Evolutionary conservation across 2,797 vertebrate genomes (phyloP), one percentile per base, ranked within the genome.

Genomic region (Alectoris magna): DNA sequence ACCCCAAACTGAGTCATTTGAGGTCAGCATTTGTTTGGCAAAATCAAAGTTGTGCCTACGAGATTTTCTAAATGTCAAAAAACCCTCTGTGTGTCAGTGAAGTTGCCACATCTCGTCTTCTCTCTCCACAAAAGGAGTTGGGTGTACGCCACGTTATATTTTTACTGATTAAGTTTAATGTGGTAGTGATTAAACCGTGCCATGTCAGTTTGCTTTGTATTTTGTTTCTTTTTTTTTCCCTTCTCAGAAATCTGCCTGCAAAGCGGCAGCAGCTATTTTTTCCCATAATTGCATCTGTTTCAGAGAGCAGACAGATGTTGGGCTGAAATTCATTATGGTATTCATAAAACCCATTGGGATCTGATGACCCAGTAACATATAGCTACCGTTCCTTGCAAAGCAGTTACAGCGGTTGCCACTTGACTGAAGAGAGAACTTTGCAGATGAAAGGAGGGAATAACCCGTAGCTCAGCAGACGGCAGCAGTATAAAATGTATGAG

Each of bases 271-370:
- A 95, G 89, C 74, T 82, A 76, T 95, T 91, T 91, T 91, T 76
- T 87, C 74, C 81, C 58, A 66, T 92, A 95, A 92, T 86, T 95
- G 85, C 87, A 82, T 95, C 87, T 96, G 92, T 89, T 95, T 89
- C 92, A 82, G 87, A 91, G 91, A 95, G 89, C 79, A 94, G 94
- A 82, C 94, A 95, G 93, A 94, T 95, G 91, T 87, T 96, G 87
- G 84, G 60, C 92, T 92, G 95, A 96, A 96, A 94, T 94, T 95
- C 95, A 94, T 96, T 89, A 92, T 1, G 73, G 82, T 89, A 83
- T 94, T 95, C 94, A 83, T 75, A 88, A 95, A 84, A 29, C 64
- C 93, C 79, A 17, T 7, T 64, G 93, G 93, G 94, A 94, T 92
- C 73, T 84, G 94, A 91, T 91, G 92, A 96, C 92, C 95, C 84